Evolutionary conservation across 2,113 vertebrate genomes (phyloP), one percentile per base, ranked within the genome.

Genomic region (Tor tambroides): DNA sequence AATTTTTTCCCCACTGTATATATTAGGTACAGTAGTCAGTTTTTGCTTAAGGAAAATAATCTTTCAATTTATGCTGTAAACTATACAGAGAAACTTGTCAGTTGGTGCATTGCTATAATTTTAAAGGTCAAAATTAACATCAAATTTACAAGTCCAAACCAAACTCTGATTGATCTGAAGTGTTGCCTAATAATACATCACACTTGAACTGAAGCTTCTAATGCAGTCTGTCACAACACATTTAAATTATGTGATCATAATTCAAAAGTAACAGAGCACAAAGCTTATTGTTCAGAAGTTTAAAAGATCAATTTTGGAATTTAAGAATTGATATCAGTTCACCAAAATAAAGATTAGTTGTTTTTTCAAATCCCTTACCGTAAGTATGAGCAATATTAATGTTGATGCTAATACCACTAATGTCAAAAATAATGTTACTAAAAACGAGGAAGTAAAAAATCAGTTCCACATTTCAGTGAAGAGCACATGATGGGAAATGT

Each of bases 371-470:
- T 56, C 19, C 51, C 6, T 56, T 56, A 19, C 51, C 17, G 5
- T 9, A 35, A 8, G 14, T 71, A 71, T 71, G 32, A 71, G 67
- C 30, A 23, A 72, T 41, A 35, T 0, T 38, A n/a, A 38, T 14
- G 9, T 6, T 6, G 19, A 59, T 38, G 49, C 51, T 26, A n/a
- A 6, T 0, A 41, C 14, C 0, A 15, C 3, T 9, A 80, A 61
- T 38, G 5, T 38, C 15, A 43, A 80, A 26, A 61, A 72, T 1
- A 38, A 12, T 32, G 14, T 77, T 28, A 46, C 28, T 12, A 65
- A 56, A 28, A 79, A 74, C 30, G 15, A 59, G 28, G 56, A 67
- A 69, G 19, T 56, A 78, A 85, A 61, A 80, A 61, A 35, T 80
- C 79, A 38, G 46, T 72, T 86, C 28, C 26, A 86, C 12, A 69